A percentile compares a stretch with the other conserved stretches of the same genome.
phyloP scores from a whole-genome alignment of 1,140 invertebrate genomes.

The Proctacanthus coquilletti region DNA sequence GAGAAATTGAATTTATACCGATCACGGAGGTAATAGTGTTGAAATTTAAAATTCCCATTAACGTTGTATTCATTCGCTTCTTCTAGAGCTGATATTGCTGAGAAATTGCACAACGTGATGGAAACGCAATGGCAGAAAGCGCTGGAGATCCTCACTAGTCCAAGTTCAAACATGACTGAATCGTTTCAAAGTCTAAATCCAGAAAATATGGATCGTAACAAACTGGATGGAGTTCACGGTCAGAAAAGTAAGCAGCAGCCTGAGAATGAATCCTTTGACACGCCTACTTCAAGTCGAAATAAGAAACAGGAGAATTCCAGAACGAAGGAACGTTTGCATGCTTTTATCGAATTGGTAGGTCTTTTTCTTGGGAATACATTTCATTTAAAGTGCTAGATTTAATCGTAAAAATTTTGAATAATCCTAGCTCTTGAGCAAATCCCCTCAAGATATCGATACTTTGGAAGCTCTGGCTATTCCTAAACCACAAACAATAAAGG shows the following conservation, averaged over 20 bases:
- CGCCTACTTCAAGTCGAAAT: conserved; percentile 20
- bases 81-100: conserved; percentile 40
- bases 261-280: conserved; percentile 16
- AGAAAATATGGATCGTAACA: conserved; percentile 9
- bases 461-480: conserved; percentile 19
- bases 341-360: conserved; percentile 23
- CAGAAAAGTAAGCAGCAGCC: conserved; percentile 14
- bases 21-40: conserved; percentile 24
- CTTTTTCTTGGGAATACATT: background rate
- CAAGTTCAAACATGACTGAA: conserved; percentile 10
- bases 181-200: conserved; percentile 9
- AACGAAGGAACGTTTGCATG: conserved; percentile 23
- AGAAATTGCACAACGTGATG: conserved; percentile 61
- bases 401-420: conserved; percentile 2
- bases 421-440: conserved; percentile 19
- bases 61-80: background rate
- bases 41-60: background rate
- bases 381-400: background rate
- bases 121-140: conserved; percentile 64
- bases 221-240: background rate
- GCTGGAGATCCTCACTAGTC: conserved; percentile 47
- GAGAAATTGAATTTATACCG: conserved; percentile 38
- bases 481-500: conserved; percentile 9
- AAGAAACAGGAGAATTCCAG: conserved; percentile 13
- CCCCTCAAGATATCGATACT: conserved; percentile 25